A percentile compares a stretch with the other conserved stretches of the same genome.
These are phyloP conservation scores for Acromyrmex echinatior DNA, from an alignment of 1,140 invertebrate genomes.

Conservation along the genomic window DNA sequence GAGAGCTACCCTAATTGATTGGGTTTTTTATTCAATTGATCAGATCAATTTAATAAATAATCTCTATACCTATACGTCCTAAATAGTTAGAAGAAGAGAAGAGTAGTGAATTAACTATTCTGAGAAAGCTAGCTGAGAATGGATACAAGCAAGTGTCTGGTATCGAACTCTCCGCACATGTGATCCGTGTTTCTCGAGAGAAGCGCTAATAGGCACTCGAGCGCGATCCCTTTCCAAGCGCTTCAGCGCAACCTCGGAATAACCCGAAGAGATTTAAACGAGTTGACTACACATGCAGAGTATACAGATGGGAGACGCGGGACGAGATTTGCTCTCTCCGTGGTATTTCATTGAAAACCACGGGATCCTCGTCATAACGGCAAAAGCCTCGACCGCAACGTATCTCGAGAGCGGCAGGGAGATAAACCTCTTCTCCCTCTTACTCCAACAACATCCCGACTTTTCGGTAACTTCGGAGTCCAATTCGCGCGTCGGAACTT, in stretches of 20 bases:
- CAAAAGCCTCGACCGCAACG: conserved; percentile 26
- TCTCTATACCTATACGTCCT: background rate
- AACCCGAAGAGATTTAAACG: conserved; percentile 57
- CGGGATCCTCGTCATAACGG: conserved; percentile 46
- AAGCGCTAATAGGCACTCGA: background rate
- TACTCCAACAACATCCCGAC: background rate
- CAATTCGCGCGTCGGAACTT: conserved; percentile 34
- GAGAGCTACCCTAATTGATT: no score
- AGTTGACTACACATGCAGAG: conserved; percentile 36
- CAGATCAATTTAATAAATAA: background rate
- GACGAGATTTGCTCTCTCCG: conserved; percentile 4
- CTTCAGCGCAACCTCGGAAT: conserved; percentile 32
- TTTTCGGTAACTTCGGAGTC: conserved; percentile 33
- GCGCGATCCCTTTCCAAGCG: conserved; percentile 38
- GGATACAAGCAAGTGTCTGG: background rate
- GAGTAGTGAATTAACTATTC: background rate
- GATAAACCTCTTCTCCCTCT: conserved; percentile 15
- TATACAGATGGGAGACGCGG: background rate
- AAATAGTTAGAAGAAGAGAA: background rate
- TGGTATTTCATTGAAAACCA: conserved; percentile 59
- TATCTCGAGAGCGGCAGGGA: background rate
- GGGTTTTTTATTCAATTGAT: no score
- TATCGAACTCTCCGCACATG: conserved; percentile 1
- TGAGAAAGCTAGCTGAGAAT: background rate
- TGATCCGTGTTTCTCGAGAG: conserved; percentile 22